Base-by-base conservation (phyloP, 2,797 vertebrate genomes). In the Rhadinocentrus ornatus region DNA sequence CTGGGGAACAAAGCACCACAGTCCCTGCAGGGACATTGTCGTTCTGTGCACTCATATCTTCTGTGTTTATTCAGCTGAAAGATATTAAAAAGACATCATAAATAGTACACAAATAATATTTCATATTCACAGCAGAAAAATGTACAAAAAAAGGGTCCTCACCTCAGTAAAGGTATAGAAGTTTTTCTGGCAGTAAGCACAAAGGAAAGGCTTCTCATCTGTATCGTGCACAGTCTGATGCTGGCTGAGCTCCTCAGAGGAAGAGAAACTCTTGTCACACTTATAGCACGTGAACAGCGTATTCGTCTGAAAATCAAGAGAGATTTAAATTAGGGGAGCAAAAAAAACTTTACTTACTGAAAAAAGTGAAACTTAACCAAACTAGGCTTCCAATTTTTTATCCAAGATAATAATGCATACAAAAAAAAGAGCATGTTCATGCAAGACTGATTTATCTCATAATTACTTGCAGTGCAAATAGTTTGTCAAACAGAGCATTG, bases 271-370 rank as follows among this genome's bases (percentile, higher is more conserved):
- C 66, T 91, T 89, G 53, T 93, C 91, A 63, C 96, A 96, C 74
- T 93, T 94, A 60, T 95, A 96, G 80, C 96, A 96, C 63, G 93
- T 92, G 84, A 96, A 96, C 34, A 95, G 83, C 6, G 91, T 94
- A 77, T 95, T 87, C 13, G 81, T 86, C 92, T 94, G 84, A 74
- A 71, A 74, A 72, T 10, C 0, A 71, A 26, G 10, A 27, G 4
- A 70, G 48, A 0, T 26, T 6, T 2, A 27, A 1, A 9, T 39
- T 59, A 2, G 18, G 65, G 57, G 48, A 1, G 8, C 55, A 56
- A 22, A 20, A 7, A n/a, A 41, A 6, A 48, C 31, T 52, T 29
- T 26, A 29, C 2, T 48, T 12, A 50, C 2, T 11, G 18, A 13
- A 20, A 46, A 26, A 10, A 34, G n/a, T 18, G 18, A 61, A 44